phyloP scores from a whole-genome alignment of 1,140 invertebrate genomes.

The Propsilocerus akamusi region DNA sequence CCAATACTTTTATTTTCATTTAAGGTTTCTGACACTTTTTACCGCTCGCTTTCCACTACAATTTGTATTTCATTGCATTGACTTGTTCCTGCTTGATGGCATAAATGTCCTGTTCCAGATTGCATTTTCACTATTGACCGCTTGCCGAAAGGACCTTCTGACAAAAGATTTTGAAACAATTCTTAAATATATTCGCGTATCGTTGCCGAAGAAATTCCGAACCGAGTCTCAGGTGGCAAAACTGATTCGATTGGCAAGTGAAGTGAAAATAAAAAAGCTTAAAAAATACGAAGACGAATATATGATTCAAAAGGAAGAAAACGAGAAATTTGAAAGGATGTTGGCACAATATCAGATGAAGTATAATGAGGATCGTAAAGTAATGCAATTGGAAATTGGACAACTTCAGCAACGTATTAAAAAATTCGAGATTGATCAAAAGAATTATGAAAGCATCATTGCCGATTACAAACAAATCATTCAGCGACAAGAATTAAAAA shows the following conservation, averaged over 20 bases:
- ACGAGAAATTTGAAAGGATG: conserved; percentile 51
- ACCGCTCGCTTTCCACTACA: conserved; percentile 95
- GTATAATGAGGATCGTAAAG: conserved; percentile 58
- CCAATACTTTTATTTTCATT: too few species aligned
- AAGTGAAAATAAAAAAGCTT: conserved; percentile 83
- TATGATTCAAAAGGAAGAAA: conserved; percentile 59
- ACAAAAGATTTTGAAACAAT: conserved; percentile 93
- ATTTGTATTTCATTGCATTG: conserved; percentile 94
- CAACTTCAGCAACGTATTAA: conserved; percentile 70
- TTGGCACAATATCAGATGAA: conserved; percentile 41
- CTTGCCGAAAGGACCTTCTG: conserved; percentile 85
- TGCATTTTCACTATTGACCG: conserved; percentile 78
- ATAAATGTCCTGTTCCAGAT: conserved; percentile 93
- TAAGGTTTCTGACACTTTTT: conserved; percentile 96
- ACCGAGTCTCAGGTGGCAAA: conserved; percentile 74
- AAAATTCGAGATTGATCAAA: conserved; percentile 50
- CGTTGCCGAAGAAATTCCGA: conserved; percentile 88
- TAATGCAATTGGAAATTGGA: conserved; percentile 55
- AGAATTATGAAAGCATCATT: conserved; percentile 56
- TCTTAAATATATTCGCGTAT: conserved; percentile 85
- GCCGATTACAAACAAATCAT: conserved; percentile 89
- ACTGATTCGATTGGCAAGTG: conserved; percentile 77
- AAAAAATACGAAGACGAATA: conserved; percentile 95
- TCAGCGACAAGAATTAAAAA: conserved; percentile 70
- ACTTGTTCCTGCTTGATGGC: conserved; percentile 87